phyloP scores from a whole-genome alignment of 2,888 invertebrate genomes.

The Chalcis sispes region DNA sequence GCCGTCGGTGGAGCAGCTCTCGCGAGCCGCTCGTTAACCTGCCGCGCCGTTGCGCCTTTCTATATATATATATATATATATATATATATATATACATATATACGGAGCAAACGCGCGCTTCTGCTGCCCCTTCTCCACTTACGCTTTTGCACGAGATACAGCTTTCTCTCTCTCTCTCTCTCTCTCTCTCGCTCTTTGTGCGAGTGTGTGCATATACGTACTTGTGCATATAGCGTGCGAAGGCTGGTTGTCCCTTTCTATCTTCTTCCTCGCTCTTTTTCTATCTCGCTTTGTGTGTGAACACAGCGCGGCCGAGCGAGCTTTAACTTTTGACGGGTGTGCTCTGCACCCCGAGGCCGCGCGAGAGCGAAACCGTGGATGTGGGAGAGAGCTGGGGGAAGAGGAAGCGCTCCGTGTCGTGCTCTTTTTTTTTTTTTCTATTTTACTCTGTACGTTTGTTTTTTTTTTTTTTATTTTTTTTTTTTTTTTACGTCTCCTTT shows the following conservation, averaged over 20 bases:
- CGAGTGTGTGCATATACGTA: background rate
- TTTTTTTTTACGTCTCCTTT: too few relatives aligned
- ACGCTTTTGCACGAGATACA: conserved; percentile 26
- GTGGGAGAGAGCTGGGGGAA: too few relatives aligned
- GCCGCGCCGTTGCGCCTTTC: conserved; percentile 54
- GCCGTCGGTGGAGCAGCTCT: conserved; percentile 54
- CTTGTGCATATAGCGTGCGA: conserved; percentile 5
- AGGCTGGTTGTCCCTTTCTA: conserved; percentile 45
- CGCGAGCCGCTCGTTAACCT: conserved; percentile 76
- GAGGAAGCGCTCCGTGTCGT: too few relatives aligned
- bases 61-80: conserved; percentile 6
- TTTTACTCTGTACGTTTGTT: too few relatives aligned
- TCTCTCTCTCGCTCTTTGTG: too few relatives aligned
- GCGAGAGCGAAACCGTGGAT: too few relatives aligned
- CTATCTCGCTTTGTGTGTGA: too few relatives aligned
- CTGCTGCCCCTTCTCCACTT: conserved; percentile 24
- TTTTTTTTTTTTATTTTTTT: too few relatives aligned
- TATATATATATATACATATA: background rate
- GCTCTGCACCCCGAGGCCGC: too few relatives aligned
- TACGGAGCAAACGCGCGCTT: background rate
- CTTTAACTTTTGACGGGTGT: conserved; percentile 53
- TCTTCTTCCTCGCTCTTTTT: too few relatives aligned
- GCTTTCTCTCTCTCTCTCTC: too few relatives aligned
- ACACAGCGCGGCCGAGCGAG: conserved; percentile 55
- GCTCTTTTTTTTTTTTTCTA: too few relatives aligned